phyloP scores from a whole-genome alignment of 2,113 vertebrate genomes.

The Silurus glanis region DNA sequence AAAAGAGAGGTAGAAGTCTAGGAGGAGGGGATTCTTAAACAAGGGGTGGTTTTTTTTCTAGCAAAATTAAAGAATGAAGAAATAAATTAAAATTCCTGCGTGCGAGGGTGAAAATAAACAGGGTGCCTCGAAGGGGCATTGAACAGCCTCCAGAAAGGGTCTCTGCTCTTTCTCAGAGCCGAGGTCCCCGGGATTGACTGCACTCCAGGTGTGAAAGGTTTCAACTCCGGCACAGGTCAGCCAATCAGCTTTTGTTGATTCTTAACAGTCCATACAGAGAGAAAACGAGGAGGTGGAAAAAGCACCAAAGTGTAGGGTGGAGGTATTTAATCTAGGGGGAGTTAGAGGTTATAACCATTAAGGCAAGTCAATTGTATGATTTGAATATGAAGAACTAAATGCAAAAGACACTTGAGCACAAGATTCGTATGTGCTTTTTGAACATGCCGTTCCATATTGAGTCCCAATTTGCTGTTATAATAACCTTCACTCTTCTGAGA shows the following conservation, averaged over 20 bases:
- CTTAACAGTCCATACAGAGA: conserved; percentile 15
- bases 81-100: conserved; percentile 98
- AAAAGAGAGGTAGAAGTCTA: conserved; percentile 28
- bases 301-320: background rate
- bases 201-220: conserved; percentile 80
- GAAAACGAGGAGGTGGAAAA: background rate
- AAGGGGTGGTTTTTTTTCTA: conserved; percentile 76
- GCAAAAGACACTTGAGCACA: too few species aligned
- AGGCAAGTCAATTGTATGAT: background rate
- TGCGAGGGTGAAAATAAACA: conserved; percentile 98
- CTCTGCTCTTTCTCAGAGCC: conserved; percentile 87
- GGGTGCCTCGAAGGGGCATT: conserved; percentile 86
- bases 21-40: conserved; percentile 83
- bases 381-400: background rate
- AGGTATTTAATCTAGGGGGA: background rate
- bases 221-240: conserved; percentile 68
- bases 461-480: too few species aligned
- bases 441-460: too few species aligned
- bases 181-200: conserved; percentile 67
- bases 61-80: conserved; percentile 69
- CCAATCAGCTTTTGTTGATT: conserved; percentile 19
- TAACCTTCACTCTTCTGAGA: too few species aligned
- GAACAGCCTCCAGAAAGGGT: conserved; percentile 81
- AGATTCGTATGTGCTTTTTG: too few species aligned
- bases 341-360: background rate